A percentile compares a stretch with the other conserved stretches of the same genome.
These are phyloP conservation scores for Rhegmatorhina hoffmannsi DNA, from an alignment of 2,113 vertebrate species.

Conservation along the genomic window DNA sequence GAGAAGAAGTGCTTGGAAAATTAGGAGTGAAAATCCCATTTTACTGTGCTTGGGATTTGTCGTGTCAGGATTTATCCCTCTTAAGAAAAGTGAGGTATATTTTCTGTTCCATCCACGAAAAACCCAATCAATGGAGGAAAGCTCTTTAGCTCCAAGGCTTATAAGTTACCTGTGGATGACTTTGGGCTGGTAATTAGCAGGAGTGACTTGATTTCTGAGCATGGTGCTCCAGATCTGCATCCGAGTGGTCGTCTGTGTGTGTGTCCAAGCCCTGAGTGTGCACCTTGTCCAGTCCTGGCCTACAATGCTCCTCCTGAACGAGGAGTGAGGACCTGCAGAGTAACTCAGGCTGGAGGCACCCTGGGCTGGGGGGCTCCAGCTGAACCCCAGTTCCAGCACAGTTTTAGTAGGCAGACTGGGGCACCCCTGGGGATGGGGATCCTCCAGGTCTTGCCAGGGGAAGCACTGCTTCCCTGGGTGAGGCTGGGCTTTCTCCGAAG, in stretches of 20 bases:
- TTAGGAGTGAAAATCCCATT: background rate
- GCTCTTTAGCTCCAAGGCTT: background rate
- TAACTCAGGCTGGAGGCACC: background rate
- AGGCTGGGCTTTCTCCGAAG: background rate
- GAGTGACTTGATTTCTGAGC: background rate
- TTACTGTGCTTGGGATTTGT: background rate
- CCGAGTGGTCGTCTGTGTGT: rapidly evolving
- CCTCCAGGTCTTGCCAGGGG: rapidly evolving
- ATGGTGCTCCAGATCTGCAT: rapidly evolving
- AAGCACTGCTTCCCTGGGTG: background rate
- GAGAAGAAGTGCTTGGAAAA: background rate
- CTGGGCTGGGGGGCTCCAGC: background rate
- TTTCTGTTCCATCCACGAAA: background rate
- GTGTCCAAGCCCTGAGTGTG: rapidly evolving
- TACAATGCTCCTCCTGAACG: background rate
- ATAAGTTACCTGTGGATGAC: background rate
- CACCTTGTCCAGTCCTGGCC: rapidly evolving
- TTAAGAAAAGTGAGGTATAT: background rate
- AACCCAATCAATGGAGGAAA: background rate
- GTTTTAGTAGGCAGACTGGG: rapidly evolving
- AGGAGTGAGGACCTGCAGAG: background rate
- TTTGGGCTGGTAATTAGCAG: background rate
- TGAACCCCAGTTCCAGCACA: background rate
- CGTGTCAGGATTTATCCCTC: background rate
- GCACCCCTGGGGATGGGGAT: background rate